These are phyloP conservation scores for Pocillopora damicornis DNA, from an alignment of 64 coral and sea anemone species.

Conservation along the genomic window DNA sequence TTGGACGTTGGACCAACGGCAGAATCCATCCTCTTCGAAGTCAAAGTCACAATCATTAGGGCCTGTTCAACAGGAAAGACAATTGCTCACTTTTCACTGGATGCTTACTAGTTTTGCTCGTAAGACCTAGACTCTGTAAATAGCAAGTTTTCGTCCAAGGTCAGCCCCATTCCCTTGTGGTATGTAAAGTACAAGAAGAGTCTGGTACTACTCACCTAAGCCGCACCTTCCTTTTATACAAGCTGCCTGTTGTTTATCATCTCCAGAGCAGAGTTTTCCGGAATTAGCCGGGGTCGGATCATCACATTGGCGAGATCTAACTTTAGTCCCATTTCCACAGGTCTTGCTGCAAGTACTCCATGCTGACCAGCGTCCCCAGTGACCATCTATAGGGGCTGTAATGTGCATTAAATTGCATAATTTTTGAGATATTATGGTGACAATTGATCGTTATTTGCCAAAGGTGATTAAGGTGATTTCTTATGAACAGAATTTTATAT, in stretches of 20 bases:
- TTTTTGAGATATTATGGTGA: neutral
- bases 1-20: conserved; percentile 54
- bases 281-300: conserved; percentile 54
- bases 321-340: conserved; percentile 41
- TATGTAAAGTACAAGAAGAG: no score
- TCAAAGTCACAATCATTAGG: conserved; percentile 78
- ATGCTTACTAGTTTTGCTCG: neutral
- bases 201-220: conserved; percentile 31
- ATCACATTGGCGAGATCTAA: conserved; percentile 57
- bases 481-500: no score
- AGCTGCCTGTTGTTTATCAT: conserved; percentile 1
- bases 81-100: neutral
- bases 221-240: conserved; percentile 60
- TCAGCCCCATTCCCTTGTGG: no score
- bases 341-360: conserved; percentile 57
- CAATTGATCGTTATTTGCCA: neutral
- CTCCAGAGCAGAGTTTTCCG: conserved; percentile 52
- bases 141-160: no score
- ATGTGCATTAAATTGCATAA: neutral
- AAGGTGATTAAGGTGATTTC: no score
- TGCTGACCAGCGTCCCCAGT: conserved; percentile 78
- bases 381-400: conserved; percentile 58
- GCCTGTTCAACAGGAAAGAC: conserved; percentile 1
- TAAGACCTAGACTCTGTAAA: no score
- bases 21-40: conserved; percentile 28